Conservation (phyloP, 1,140 invertebrate species). For the Drosophila repletoides region DNA sequence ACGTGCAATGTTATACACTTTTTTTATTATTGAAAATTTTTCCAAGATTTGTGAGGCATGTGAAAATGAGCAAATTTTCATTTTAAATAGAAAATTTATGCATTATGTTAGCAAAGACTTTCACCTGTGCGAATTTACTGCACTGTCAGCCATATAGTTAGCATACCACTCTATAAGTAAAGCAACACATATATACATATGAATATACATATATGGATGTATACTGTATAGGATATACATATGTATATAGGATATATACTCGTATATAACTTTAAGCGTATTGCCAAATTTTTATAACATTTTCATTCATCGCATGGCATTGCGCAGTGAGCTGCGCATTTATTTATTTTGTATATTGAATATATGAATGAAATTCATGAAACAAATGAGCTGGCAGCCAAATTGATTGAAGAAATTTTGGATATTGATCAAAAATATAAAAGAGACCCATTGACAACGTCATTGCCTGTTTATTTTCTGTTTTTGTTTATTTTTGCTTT, state of each 20-base stretch:
- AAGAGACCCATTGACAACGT: conserved; percentile 49
- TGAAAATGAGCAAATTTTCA: conserved; percentile 29
- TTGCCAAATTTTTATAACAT: conserved; percentile 17
- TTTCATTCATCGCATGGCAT: conserved; percentile 38
- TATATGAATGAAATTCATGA: conserved; percentile 44
- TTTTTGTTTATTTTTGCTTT: conserved; percentile 13
- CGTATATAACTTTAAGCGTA: conserved; percentile 12
- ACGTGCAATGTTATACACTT: not conserved
- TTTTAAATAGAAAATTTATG: conserved; percentile 60
- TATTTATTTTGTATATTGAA: conserved; percentile 40
- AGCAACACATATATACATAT: not conserved
- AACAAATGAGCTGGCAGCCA: conserved; percentile 28
- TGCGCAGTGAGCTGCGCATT: conserved; percentile 15
- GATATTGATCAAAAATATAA: conserved; percentile 76
- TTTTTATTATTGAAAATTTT: not conserved
- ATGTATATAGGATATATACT: too few species aligned
- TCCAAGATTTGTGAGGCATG: conserved; percentile 26
- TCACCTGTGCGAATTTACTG: conserved; percentile 50
- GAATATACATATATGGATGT: not conserved
- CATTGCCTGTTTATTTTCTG: conserved; percentile 32
- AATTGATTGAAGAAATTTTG: conserved; percentile 68
- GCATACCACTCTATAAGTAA: not conserved
- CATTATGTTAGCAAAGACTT: conserved; percentile 52
- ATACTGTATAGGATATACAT: conserved; percentile 15
- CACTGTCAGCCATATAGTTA: conserved; percentile 12